Percentiles rank a stretch among this genome's conserved stretches.
Conservation (phyloP, 2,113 vertebrate genomes). For the Elephas maximus region DNA sequence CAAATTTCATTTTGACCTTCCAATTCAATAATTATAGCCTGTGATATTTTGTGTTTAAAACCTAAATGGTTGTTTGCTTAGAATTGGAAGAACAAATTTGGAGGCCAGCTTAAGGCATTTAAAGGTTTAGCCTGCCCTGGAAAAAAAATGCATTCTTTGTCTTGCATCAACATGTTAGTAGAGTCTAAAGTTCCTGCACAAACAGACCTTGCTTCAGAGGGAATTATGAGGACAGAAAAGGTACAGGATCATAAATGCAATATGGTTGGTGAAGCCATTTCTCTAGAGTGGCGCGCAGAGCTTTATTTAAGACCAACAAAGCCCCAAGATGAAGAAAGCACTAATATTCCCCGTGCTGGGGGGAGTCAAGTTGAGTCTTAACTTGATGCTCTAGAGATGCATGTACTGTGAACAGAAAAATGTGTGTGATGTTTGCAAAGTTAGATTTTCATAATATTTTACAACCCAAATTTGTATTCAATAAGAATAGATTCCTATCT, state of each 20-base stretch:
- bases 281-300: not conserved
- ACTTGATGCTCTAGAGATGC: constrained; percentile 50
- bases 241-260: constrained; percentile 58
- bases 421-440: constrained; percentile 53
- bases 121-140: constrained; percentile 75
- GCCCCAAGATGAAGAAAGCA: constrained; percentile 53
- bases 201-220: constrained; percentile 64
- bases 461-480: constrained; percentile 57
- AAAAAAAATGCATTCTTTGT: constrained; percentile 79
- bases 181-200: constrained; percentile 79
- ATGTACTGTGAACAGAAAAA: constrained; percentile 59
- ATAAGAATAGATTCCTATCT: constrained; percentile 61
- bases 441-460: constrained; percentile 72
- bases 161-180: constrained; percentile 79
- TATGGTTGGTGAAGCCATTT: constrained; percentile 57
- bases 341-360: constrained; percentile 47
- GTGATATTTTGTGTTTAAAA: constrained; percentile 69
- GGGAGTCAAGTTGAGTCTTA: constrained; percentile 55
- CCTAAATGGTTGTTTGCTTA: constrained; percentile 70
- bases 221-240: constrained; percentile 71
- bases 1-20: constrained; percentile 66
- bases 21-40: constrained; percentile 71
- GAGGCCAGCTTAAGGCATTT: constrained; percentile 75
- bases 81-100: constrained; percentile 75
- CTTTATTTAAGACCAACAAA: constrained; percentile 62